Conservation (phyloP, 2,797 vertebrate genomes). For the Clarias fuscus region DNA sequence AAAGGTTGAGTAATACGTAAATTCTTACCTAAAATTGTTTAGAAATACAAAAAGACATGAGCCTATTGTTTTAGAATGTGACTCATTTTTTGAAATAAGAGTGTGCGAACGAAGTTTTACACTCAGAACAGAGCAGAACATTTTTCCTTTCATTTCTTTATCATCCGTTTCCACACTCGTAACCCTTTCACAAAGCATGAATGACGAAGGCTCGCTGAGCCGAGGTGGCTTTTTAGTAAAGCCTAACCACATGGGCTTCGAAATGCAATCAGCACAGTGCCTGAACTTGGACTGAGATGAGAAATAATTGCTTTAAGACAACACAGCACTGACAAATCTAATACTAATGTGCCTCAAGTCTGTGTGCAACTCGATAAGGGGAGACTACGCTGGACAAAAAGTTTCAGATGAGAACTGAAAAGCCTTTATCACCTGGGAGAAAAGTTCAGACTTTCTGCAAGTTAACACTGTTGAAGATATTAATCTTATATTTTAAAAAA, state of each 20-base stretch:
- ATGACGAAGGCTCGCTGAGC: background rate
- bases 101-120: background rate
- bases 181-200: background rate
- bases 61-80: no score
- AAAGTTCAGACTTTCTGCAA: background rate
- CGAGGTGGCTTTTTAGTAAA: background rate
- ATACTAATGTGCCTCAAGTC: no score
- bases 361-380: background rate
- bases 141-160: slow-evolving; percentile 7
- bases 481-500: background rate
- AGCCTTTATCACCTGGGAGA: background rate
- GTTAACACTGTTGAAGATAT: no score
- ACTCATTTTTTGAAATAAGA: background rate
- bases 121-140: background rate
- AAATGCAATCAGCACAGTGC: slow-evolving; percentile 4
- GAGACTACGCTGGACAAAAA: background rate
- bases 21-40: background rate
- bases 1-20: background rate
- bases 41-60: background rate
- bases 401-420: slow-evolving; percentile 6
- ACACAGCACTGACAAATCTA: background rate
- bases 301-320: background rate
- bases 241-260: background rate
- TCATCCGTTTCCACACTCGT: slow-evolving; percentile 28
- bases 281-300: background rate